Evolutionary conservation across 2,888 invertebrate genomes (phyloP), one percentile per base, ranked within the genome.

Genomic region (Zaprionus lineosus): DNA sequence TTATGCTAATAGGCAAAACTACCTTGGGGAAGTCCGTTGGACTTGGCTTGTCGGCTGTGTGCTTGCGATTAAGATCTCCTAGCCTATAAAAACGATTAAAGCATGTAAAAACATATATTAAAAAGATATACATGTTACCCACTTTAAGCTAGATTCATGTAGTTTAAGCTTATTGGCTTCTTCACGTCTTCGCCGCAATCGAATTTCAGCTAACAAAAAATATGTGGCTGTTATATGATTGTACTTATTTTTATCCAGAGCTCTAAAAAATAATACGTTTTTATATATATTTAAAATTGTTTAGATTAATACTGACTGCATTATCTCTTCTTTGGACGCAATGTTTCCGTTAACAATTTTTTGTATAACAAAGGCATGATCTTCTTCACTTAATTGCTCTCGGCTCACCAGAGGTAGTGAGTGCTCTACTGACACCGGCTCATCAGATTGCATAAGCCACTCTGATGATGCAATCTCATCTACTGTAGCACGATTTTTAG

Each of bases 221-320:
- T 98, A 99, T 12, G 99, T 99, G 37, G 99, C 99, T 19, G 99
- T 98, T 86, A 99, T 95, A 90, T 99, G 98, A 91, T 98, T 98
- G 91, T 99, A 99, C 88, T 97, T 97, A 91, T 98, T 97, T 88
- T 95, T 95, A 88, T 98, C 97, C 86, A 99, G 91, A 51, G 97
- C 95, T 68, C 96, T 96, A 88, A 0, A 60, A 48, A n/a, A n/a
- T n/a, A n/a, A n/a, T n/a, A n/a, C 21, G n/a, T 7, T 7, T 9
- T 47, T 29, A 50, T 5, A 12, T 41, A 31, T 14, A 9, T 36
- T 0, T n/a, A 3, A 12, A 19, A 9, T 14, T 12, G 14, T 14
- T 8, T 7, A 47, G n/a, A 1, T 26, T 11, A 16, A 12, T 52
- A 91, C 93, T 92, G 89, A 96, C 94, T 96, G 95, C 81, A 96